Conservation (phyloP, 2,888 invertebrate species). For the Torymus auratus region DNA sequence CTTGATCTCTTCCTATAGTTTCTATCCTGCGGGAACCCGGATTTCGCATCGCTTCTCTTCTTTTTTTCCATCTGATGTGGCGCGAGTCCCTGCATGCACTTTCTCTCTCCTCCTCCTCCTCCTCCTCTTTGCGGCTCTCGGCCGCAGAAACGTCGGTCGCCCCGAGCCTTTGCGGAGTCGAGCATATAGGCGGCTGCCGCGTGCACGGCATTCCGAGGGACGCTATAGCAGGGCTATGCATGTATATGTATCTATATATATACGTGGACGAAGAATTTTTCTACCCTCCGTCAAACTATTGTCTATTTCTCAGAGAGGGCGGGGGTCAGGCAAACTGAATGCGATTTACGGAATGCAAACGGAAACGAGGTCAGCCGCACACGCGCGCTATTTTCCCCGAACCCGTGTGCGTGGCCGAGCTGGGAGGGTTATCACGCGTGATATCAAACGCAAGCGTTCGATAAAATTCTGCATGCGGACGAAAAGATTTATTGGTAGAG, state of each 20-base stretch:
- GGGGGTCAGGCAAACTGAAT: slow-evolving; percentile 53
- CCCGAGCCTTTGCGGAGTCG: background rate
- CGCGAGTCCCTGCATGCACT: no score
- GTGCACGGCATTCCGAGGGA: slow-evolving; percentile 27
- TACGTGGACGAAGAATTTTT: slow-evolving; percentile 39
- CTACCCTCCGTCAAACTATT: slow-evolving; percentile 55
- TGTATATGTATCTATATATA: no score
- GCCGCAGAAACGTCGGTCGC: background rate
- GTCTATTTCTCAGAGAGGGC: slow-evolving; percentile 46
- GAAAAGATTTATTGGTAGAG: slow-evolving; percentile 31
- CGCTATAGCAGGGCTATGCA: background rate
- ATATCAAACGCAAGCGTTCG: slow-evolving; percentile 36
- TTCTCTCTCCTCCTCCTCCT: no score
- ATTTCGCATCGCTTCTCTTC: background rate
- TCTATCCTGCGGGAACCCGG: background rate
- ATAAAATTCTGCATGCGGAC: slow-evolving; percentile 39
- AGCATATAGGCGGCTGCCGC: background rate
- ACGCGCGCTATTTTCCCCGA: slow-evolving; percentile 8
- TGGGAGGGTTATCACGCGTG: slow-evolving; percentile 19
- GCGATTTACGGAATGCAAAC: slow-evolving; percentile 61
- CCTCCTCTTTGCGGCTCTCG: slow-evolving; percentile 6
- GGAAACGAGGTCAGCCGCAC: slow-evolving; percentile 53
- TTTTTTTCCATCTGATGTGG: background rate
- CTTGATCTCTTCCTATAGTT: background rate
- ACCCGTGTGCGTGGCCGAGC: background rate